Evolutionary conservation across 2,888 invertebrate species (phyloP).

Genomic region (Anoplius nigerrimus): DNA sequence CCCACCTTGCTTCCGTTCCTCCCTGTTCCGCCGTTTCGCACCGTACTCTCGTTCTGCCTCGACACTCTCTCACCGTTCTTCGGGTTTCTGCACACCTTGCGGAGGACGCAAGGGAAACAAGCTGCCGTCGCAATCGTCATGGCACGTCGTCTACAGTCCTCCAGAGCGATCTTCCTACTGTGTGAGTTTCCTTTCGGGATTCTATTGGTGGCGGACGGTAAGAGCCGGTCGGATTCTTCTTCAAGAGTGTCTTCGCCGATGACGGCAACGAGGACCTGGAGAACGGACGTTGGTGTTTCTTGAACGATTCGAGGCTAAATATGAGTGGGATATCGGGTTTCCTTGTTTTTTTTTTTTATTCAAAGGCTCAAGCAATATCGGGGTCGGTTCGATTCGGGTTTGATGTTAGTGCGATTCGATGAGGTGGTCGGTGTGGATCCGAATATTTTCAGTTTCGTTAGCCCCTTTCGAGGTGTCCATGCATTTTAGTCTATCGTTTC

Average conservation of each 20-base stretch:
- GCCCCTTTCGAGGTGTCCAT: too few relatives aligned
- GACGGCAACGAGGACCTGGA: background rate
- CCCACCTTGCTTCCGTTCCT: constrained; percentile 5
- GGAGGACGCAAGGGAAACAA: background rate
- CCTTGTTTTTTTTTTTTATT: too few relatives aligned
- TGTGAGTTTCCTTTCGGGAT: constrained; percentile 57
- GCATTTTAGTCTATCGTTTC: too few relatives aligned
- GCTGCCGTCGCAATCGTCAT: constrained; percentile 39
- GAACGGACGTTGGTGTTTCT: background rate
- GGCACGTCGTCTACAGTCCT: constrained; percentile 52
- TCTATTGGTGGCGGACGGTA: background rate
- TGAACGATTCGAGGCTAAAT: too few relatives aligned
- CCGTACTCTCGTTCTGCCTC: background rate
- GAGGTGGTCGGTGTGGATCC: too few relatives aligned
- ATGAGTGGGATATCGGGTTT: too few relatives aligned
- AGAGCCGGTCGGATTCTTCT: background rate
- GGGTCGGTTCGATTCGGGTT: too few relatives aligned
- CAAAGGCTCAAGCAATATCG: too few relatives aligned
- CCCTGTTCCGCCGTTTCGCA: background rate
- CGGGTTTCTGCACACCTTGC: too few relatives aligned
- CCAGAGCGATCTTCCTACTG: constrained; percentile 59
- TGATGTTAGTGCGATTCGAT: too few relatives aligned
- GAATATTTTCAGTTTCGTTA: too few relatives aligned
- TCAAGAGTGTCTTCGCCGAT: background rate
- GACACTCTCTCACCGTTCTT: background rate